A percentile compares a stretch with the other conserved stretches of the same genome.
Evolutionary conservation across 2,888 invertebrate genomes (phyloP).

Genomic region (Amphiduros pacificus): DNA sequence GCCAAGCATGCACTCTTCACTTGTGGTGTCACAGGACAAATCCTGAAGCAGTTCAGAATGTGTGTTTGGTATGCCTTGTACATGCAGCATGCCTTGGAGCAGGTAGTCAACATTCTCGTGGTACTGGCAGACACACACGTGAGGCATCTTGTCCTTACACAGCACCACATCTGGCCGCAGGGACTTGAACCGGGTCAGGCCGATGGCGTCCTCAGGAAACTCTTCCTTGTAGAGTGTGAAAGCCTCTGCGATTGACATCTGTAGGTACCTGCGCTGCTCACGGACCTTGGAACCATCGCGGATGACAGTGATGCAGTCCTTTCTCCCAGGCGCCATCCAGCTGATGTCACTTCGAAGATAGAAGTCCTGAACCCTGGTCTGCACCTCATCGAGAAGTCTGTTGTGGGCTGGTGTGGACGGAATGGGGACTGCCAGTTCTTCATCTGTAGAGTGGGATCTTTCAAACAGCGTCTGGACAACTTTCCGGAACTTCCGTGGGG

Average conservation of each 20-base stretch:
- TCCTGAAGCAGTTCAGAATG: too few species aligned
- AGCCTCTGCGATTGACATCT: neutral
- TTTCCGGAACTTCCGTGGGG: too few species aligned
- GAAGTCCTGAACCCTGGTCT: neutral
- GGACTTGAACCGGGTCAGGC: neutral
- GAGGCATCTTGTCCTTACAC: neutral
- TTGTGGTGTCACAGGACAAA: neutral
- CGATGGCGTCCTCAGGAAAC: neutral
- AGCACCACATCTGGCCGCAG: neutral
- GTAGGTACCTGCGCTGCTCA: neutral
- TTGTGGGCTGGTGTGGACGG: too few species aligned
- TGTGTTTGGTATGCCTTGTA: too few species aligned
- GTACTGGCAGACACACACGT: neutral
- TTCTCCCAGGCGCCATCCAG: neutral
- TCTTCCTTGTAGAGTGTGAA: neutral
- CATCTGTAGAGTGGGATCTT: too few species aligned
- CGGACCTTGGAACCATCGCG: neutral
- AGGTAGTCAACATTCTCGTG: neutral
- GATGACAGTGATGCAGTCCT: neutral
- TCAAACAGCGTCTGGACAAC: too few species aligned
- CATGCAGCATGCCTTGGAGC: neutral
- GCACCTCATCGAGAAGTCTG: neutral
- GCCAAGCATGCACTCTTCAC: neutral
- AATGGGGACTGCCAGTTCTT: too few species aligned
- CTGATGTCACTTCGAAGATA: neutral